Evolutionary conservation across 1,140 invertebrate species (phyloP).

Genomic region (Saxidomus purpurata): DNA sequence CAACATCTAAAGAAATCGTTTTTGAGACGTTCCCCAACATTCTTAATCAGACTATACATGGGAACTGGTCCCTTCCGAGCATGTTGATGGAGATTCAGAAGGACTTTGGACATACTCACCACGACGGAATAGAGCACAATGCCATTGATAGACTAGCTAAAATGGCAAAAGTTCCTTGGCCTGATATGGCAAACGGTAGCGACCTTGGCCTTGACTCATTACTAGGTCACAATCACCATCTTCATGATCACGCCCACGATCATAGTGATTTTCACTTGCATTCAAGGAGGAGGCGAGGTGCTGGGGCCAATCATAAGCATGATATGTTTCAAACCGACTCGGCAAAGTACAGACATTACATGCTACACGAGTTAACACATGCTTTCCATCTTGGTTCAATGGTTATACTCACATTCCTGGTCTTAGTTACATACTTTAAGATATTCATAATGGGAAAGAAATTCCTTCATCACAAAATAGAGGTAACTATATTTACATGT

Average conservation of each 20-base stretch:
- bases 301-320: slow-evolving; percentile 74
- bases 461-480: slow-evolving; percentile 81
- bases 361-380: slow-evolving; percentile 81
- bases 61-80: slow-evolving; percentile 66
- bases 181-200: background rate
- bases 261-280: slow-evolving; percentile 61
- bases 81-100: slow-evolving; percentile 71
- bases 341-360: slow-evolving; percentile 71
- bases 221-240: slow-evolving; percentile 53
- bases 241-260: slow-evolving; percentile 63
- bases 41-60: slow-evolving; percentile 74
- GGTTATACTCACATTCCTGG: slow-evolving; percentile 79
- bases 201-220: background rate
- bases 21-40: slow-evolving; percentile 75
- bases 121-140: slow-evolving; percentile 51
- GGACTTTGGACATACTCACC: slow-evolving; percentile 52
- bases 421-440: slow-evolving; percentile 81
- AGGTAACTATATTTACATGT: slow-evolving; percentile 75
- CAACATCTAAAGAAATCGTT: slow-evolving; percentile 75
- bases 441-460: slow-evolving; percentile 83
- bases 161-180: slow-evolving; percentile 31
- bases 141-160: slow-evolving; percentile 25
- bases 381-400: slow-evolving; percentile 81
- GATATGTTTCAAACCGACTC: slow-evolving; percentile 65
- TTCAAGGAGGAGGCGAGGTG: slow-evolving; percentile 59